Percentiles rank a stretch among this genome's conserved stretches.
phyloP scores from a whole-genome alignment of 37 sponge, comb jelly and placozoan species.

The Crambe crambe region DNA sequence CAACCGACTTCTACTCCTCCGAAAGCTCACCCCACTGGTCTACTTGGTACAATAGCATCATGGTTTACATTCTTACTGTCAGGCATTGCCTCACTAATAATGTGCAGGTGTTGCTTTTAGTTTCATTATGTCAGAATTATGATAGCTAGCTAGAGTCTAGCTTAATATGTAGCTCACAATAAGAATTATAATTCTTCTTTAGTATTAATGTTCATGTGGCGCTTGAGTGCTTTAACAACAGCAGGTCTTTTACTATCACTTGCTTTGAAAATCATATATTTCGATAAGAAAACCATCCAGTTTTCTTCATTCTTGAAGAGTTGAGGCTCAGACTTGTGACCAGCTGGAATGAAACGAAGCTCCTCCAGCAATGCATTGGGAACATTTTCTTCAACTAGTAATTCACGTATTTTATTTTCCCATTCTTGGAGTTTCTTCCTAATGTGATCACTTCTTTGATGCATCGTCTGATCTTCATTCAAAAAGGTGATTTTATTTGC shows the following conservation, averaged over 20 bases:
- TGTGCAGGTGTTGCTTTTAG: no score
- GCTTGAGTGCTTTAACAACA: background rate
- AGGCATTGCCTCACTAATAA: no score
- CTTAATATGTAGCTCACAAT: no score
- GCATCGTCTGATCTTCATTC: background rate
- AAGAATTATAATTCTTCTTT: no score
- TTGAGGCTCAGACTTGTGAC: background rate
- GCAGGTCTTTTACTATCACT: background rate
- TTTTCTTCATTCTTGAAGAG: background rate
- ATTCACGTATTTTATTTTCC: background rate
- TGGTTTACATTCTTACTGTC: no score
- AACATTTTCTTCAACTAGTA: background rate
- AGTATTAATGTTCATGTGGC: background rate
- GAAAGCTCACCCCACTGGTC: no score
- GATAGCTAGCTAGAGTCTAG: no score
- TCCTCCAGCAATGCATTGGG: background rate
- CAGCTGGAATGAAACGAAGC: background rate
- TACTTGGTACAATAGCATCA: no score
- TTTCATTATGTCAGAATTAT: no score
- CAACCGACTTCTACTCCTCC: no score
- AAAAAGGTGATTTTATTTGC: background rate
- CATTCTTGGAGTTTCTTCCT: background rate
- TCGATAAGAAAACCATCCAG: background rate
- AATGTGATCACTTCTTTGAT: background rate
- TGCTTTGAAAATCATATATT: background rate